Conservation (phyloP, 2,888 invertebrate genomes). For the Lysandra coridon region DNA sequence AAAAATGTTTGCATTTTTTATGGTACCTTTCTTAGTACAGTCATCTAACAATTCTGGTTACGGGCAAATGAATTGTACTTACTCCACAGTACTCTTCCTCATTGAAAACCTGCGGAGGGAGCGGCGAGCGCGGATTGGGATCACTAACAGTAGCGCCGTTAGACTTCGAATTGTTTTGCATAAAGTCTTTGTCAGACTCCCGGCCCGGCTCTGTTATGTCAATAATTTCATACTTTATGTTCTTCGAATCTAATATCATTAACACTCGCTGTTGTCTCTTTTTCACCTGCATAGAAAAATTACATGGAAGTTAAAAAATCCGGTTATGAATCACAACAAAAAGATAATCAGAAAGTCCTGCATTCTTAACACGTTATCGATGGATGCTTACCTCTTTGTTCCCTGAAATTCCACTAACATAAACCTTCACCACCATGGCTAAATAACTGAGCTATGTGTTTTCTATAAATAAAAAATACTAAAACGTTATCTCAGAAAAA, state of each 20-base stretch:
- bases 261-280: constrained; percentile 96
- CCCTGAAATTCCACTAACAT: constrained; percentile 95
- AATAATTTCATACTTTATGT: constrained; percentile 92
- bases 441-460: constrained; percentile 47
- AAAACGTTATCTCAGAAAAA: constrained; percentile 63
- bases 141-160: constrained; percentile 87
- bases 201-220: constrained; percentile 97
- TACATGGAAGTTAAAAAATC: constrained; percentile 49
- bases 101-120: constrained; percentile 97
- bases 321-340: constrained; percentile 64
- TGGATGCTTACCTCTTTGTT: constrained; percentile 92
- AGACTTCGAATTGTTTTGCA: constrained; percentile 92
- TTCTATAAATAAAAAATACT: constrained; percentile 56
- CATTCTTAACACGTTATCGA: constrained; percentile 65
- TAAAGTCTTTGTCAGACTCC: constrained; percentile 93
- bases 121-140: constrained; percentile 86
- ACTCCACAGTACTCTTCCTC: constrained; percentile 96
- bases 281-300: constrained; percentile 87
- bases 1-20: background rate
- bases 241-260: constrained; percentile 96
- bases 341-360: constrained; percentile 61
- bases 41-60: background rate
- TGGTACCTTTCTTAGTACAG: background rate
- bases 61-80: constrained; percentile 55
- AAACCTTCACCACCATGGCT: constrained; percentile 94